Evolutionary conservation across 2,888 invertebrate species (phyloP).

Genomic region (Meganola albula): DNA sequence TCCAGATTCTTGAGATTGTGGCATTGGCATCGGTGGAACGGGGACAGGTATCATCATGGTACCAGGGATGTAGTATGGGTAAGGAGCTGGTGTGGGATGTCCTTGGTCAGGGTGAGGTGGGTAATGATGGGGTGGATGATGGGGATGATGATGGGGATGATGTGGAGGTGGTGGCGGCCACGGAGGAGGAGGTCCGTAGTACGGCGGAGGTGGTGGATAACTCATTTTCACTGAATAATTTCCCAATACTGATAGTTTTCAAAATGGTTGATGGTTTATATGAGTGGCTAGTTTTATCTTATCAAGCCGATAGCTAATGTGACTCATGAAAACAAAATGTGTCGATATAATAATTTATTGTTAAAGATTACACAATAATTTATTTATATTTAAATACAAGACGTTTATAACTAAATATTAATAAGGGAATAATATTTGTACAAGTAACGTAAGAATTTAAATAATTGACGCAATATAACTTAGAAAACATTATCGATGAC

Average conservation of each 20-base stretch:
- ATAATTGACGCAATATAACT: too few relatives aligned
- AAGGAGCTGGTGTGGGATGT: conserved; percentile 31
- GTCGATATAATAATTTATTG: conserved; percentile 21
- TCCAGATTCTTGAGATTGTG: conserved; percentile 10
- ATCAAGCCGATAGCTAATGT: conserved; percentile 22
- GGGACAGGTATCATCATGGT: conserved; percentile 59
- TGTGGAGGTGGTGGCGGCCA: conserved; percentile 20
- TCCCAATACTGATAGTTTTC: conserved; percentile 16
- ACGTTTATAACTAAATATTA: conserved; percentile 13
- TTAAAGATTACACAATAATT: conserved; percentile 27
- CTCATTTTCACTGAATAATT: conserved; percentile 41
- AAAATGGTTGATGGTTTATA: conserved; percentile 14
- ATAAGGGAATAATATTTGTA: conserved; percentile 16
- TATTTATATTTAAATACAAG: conserved; percentile 15
- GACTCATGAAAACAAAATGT: conserved; percentile 17
- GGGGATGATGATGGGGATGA: conserved; percentile 3
- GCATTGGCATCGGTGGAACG: conserved; percentile 30
- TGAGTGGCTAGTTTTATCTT: conserved; percentile 26
- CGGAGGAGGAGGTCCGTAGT: conserved; percentile 38
- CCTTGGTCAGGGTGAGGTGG: conserved; percentile 33
- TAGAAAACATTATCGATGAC: too few relatives aligned
- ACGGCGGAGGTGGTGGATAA: conserved; percentile 32
- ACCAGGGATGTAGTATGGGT: conserved; percentile 57
- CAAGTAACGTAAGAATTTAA: too few relatives aligned
- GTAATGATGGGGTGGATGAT: conserved; percentile 13